Percentiles rank a stretch among this genome's conserved stretches.
These are phyloP conservation scores for Oncorhynchus gorbuscha DNA, from an alignment of 2,113 vertebrate genomes.

Conservation along the genomic window DNA sequence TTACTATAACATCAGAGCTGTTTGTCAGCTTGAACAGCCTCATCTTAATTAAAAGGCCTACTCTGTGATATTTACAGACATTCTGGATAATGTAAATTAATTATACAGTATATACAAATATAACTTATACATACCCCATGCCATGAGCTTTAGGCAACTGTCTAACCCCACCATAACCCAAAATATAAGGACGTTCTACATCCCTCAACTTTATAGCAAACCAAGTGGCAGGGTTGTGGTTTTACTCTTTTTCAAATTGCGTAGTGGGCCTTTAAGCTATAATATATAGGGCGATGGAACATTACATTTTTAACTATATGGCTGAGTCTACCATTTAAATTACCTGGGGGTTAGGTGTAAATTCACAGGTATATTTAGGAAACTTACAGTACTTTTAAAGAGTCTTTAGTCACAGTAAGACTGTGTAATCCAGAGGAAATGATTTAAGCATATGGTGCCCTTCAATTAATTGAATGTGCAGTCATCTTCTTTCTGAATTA, in stretches of 20 bases:
- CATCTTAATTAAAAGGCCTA: no score
- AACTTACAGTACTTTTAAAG: background rate
- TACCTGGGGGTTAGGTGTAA: background rate
- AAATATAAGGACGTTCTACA: no score
- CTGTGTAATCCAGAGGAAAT: slow-evolving; percentile 38
- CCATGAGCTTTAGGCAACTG: no score
- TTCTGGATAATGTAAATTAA: no score
- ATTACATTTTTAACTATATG: background rate
- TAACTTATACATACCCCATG: no score
- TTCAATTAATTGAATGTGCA: slow-evolving; percentile 38
- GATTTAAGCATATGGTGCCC: slow-evolving; percentile 39
- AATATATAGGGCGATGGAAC: background rate
- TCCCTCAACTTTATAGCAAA: no score
- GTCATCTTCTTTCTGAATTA: slow-evolving; percentile 35
- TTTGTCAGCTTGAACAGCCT: background rate
- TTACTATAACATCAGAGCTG: slow-evolving; percentile 20
- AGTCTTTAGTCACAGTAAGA: slow-evolving; percentile 20
- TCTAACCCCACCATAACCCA: no score
- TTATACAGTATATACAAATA: no score
- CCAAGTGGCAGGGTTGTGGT: no score
- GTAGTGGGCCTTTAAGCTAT: no score
- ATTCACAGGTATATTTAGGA: background rate
- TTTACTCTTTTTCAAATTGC: no score
- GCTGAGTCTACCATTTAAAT: background rate
- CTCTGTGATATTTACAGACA: no score